phyloP scores from a whole-genome alignment of 2,888 invertebrate species.

The Aethes cnicana region DNA sequence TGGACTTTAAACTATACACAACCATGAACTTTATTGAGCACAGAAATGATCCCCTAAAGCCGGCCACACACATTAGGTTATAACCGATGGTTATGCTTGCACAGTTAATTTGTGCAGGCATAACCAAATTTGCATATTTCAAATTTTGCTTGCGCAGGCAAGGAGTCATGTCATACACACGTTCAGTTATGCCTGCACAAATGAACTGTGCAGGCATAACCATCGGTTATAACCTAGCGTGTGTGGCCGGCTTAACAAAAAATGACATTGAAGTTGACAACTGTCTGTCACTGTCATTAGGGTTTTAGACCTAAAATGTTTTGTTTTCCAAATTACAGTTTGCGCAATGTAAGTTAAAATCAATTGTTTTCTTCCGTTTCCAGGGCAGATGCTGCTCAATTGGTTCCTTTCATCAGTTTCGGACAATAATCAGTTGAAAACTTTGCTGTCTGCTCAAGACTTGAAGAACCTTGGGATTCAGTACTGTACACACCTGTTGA shows the following conservation, averaged over 20 bases:
- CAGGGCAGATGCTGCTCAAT: slow-evolving; percentile 96
- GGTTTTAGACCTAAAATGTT: not conserved
- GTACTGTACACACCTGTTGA: slow-evolving; percentile 93
- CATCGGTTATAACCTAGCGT: no score
- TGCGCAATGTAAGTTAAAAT: slow-evolving; percentile 30
- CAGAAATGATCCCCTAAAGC: not conserved
- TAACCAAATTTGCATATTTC: no score
- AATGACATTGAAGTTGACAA: no score
- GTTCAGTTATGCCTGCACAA: no score
- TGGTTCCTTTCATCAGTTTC: slow-evolving; percentile 92
- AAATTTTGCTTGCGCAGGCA: no score
- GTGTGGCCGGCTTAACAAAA: no score
- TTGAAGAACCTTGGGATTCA: slow-evolving; percentile 89
- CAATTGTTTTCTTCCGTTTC: slow-evolving; percentile 47
- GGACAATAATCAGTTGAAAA: slow-evolving; percentile 85
- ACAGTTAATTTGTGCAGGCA: no score
- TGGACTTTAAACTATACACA: no score
- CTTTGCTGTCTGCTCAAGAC: slow-evolving; percentile 86
- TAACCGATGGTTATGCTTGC: not conserved
- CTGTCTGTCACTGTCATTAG: not conserved
- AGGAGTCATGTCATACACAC: no score
- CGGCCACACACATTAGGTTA: no score
- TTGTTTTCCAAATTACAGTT: slow-evolving; percentile 7
- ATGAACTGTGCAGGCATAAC: no score
- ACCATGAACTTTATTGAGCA: not conserved